These are phyloP conservation scores for Nettapus auritus DNA, from an alignment of 2,113 vertebrate genomes.

Conservation along the genomic window DNA sequence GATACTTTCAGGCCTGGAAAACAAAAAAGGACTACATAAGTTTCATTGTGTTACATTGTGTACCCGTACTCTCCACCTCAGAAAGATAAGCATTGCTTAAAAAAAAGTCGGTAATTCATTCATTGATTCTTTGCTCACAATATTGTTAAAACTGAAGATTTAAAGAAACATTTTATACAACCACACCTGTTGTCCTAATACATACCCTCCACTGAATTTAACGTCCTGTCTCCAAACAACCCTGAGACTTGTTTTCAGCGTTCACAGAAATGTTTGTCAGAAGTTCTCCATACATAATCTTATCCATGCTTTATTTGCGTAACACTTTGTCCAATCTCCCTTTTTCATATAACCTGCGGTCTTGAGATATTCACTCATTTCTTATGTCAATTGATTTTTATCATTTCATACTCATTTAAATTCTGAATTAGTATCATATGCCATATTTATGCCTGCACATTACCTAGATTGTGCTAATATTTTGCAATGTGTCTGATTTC, in stretches of 20 bases:
- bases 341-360: neutral
- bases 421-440: neutral
- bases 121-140: neutral
- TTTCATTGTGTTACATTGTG: neutral
- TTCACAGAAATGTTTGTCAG: neutral
- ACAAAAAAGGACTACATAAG: neutral
- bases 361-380: neutral
- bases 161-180: neutral
- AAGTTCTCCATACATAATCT: neutral
- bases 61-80: neutral
- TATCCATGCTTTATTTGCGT: neutral
- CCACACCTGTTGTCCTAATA: neutral
- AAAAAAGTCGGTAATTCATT: neutral
- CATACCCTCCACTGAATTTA: neutral
- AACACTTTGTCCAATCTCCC: neutral
- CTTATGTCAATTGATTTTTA: neutral
- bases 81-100: neutral
- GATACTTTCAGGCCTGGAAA: neutral
- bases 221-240: neutral
- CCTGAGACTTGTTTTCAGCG: neutral
- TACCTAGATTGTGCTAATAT: neutral
- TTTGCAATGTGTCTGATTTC: neutral
- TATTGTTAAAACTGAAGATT: neutral
- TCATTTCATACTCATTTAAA: neutral
- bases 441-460: accelerated